These are phyloP conservation scores for Stictocephala bisonia DNA, from an alignment of 2,888 invertebrate genomes.

Conservation along the genomic window DNA sequence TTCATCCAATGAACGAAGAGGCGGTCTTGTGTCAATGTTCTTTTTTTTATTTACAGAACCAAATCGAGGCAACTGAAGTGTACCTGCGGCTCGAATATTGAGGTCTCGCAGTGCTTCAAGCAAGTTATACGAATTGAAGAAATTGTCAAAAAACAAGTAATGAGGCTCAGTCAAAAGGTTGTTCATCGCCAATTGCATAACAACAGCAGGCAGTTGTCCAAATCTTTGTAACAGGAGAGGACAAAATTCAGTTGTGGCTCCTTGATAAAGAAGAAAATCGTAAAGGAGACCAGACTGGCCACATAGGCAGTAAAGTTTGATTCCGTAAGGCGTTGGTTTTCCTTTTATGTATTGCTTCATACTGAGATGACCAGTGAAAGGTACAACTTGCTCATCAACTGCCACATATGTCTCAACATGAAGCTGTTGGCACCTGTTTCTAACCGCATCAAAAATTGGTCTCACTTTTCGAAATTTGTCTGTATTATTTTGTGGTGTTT, in stretches of 20 bases:
- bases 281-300: slow-evolving; percentile 53
- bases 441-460: slow-evolving; percentile 30
- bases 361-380: slow-evolving; percentile 55
- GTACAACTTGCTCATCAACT: slow-evolving; percentile 53
- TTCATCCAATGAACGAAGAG: slow-evolving; percentile 8
- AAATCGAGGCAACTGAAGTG: slow-evolving; percentile 52
- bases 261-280: slow-evolving; percentile 57
- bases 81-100: slow-evolving; percentile 50
- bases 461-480: slow-evolving; percentile 29
- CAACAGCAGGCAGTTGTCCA: slow-evolving; percentile 51
- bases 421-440: slow-evolving; percentile 33
- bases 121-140: slow-evolving; percentile 52
- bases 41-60: slow-evolving; percentile 22
- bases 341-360: slow-evolving; percentile 57
- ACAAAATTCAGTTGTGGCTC: slow-evolving; percentile 50
- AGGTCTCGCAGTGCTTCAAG: slow-evolving; percentile 49
- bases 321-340: slow-evolving; percentile 56
- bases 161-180: slow-evolving; percentile 9
- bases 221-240: slow-evolving; percentile 29
- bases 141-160: slow-evolving; percentile 51
- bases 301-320: slow-evolving; percentile 56
- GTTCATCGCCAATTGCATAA: slow-evolving; percentile 48
- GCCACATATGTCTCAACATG: slow-evolving; percentile 33
- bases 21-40: slow-evolving; percentile 34
- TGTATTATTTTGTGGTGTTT: neutral